Percentiles rank a stretch among this genome's conserved stretches.
Evolutionary conservation across 2,113 vertebrate species (phyloP).

Genomic region (Pogona vitticeps): DNA sequence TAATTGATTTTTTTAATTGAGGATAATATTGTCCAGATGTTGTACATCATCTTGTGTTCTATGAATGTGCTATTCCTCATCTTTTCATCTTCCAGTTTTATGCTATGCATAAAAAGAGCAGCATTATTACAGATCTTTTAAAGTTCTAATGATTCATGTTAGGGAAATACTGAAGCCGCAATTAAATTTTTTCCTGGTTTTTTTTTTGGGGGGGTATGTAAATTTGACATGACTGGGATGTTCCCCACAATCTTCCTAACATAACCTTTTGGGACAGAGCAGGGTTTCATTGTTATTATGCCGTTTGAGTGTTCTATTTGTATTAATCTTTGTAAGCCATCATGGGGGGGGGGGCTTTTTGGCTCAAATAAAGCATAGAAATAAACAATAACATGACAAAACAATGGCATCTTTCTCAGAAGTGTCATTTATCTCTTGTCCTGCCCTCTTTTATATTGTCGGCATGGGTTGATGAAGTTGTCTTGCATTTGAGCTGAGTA

Average conservation of each 20-base stretch:
- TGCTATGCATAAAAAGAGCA: not conserved
- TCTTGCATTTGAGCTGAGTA: too few relatives aligned
- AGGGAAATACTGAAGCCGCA: not conserved
- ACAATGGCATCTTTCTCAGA: too few relatives aligned
- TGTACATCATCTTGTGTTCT: constrained; percentile 6
- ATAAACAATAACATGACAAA: too few relatives aligned
- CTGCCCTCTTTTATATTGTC: too few relatives aligned
- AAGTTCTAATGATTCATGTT: not conserved
- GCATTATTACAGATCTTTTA: constrained; percentile 21
- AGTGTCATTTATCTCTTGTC: too few relatives aligned
- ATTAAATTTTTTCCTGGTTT: not conserved
- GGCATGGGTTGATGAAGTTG: too few relatives aligned
- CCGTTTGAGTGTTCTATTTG: too few relatives aligned
- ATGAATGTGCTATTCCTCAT: constrained; percentile 1
- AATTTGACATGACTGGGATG: not conserved
- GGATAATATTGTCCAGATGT: not conserved
- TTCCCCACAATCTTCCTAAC: not conserved
- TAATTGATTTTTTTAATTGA: constrained; percentile 29
- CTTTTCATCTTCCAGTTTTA: not conserved
- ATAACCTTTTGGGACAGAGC: not conserved
- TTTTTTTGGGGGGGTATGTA: not conserved
- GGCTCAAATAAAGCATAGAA: too few relatives aligned
- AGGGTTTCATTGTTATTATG: too few relatives aligned
- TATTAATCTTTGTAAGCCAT: too few relatives aligned
- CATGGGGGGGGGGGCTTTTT: too few relatives aligned